Evolutionary conservation across 2,888 invertebrate species (phyloP), one percentile per base, ranked within the genome.

Genomic region (Seira musarum): DNA sequence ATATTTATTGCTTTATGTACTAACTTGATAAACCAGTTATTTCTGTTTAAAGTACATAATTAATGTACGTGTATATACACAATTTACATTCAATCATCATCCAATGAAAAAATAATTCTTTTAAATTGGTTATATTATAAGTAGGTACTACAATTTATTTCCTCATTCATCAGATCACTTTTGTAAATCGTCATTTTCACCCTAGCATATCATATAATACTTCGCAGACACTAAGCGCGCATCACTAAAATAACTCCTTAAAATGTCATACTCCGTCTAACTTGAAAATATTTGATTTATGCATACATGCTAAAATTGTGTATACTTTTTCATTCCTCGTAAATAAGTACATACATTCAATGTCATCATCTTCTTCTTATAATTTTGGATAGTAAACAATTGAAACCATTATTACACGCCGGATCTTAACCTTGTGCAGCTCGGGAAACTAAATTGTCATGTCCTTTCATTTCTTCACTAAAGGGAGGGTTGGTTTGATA

Each of bases 71-170:
- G n/a, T n/a, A n/a, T 40, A 40, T 40, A 66, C 66, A 66, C 66
- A 74, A 57, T 66, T 19, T 19, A 60, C 74, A 74, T 60, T 74
- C 74, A 74, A 60, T 22, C 66, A n/a, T n/a, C n/a, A 74, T 21
- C 74, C 60, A 57, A 74, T 74, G 74, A 74, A 74, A 74, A 74
- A 74, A 74, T 74, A 74, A 74, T 74, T 15, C 65, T 63, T 66
- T 73, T 64, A 65, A 66, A 74, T 24, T 74, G 57, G 74, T 67
- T 66, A 67, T 66, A 74, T n/a, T n/a, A n/a, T n/a, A n/a, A n/a
- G n/a, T n/a, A n/a, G n/a, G n/a, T 74, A 66, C 74, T 74, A 73
- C 73, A 73, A 67, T 74, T 74, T 74, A 74, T 74, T 74, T 71
- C 53, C 67, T 57, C 74, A 67, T 67, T 19, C 74, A 74, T 74